These are phyloP conservation scores for Oceanites oceanicus DNA, from an alignment of 2,113 vertebrate genomes.

Conservation along the genomic window DNA sequence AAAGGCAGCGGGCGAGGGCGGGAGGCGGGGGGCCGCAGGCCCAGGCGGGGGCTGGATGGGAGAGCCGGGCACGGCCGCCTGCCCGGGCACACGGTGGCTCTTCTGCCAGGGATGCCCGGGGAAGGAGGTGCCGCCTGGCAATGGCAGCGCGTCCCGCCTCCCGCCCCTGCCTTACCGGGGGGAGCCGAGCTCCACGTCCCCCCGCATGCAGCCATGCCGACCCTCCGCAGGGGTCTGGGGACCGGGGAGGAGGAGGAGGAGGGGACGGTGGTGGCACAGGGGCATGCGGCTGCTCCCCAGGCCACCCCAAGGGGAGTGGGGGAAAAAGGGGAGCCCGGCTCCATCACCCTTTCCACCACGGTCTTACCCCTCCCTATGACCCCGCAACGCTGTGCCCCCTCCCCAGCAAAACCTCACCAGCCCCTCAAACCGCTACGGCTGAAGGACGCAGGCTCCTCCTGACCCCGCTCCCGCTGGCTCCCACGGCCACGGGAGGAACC, in stretches of 20 bases:
- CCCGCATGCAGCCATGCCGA: constrained; percentile 21
- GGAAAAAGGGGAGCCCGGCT: not conserved
- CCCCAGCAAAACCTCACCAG: not conserved
- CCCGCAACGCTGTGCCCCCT: not conserved
- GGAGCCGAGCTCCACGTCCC: constrained; percentile 3
- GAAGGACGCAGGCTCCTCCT: not conserved
- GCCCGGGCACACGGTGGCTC: not conserved
- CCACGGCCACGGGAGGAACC: not conserved
- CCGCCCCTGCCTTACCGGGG: constrained; percentile 40
- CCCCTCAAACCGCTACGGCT: rapidly evolving
- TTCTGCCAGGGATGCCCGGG: constrained; percentile 11
- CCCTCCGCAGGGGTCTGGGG: constrained; percentile 26
- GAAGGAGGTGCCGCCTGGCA: constrained; percentile 34
- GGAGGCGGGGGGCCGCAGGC: constrained; percentile 57
- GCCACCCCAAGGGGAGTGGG: not conserved
- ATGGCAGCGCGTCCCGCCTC: constrained; percentile 44
- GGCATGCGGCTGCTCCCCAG: not conserved
- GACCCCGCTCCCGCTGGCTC: not conserved
- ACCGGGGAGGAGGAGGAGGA: not conserved
- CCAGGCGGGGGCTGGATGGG: constrained; percentile 15
- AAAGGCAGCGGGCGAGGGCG: constrained; percentile 67
- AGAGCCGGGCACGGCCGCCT: not conserved
- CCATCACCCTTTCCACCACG: not conserved
- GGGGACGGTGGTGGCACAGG: not conserved
- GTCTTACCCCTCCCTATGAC: not conserved